phyloP scores from a whole-genome alignment of 2,888 invertebrate species.

The Yponomeuta cagnagella region DNA sequence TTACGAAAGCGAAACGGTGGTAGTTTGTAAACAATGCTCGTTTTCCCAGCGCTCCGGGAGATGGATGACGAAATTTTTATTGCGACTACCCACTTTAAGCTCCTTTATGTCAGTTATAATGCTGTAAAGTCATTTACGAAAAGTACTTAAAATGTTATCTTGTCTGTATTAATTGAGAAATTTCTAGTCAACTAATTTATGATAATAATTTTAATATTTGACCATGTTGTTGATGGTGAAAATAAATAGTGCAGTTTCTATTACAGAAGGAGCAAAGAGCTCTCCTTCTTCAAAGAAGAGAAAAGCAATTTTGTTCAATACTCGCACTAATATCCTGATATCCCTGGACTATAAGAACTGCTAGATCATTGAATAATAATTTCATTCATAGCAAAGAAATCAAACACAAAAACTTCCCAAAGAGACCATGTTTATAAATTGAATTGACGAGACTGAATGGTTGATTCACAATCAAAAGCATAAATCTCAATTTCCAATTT shows the following conservation, averaged over 20 bases:
- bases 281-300: too few relatives aligned
- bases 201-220: background rate
- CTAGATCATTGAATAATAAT: background rate
- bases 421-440: background rate
- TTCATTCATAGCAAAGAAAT: background rate
- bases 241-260: too few relatives aligned
- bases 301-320: too few relatives aligned
- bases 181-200: too few relatives aligned
- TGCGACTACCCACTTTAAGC: constrained; percentile 23
- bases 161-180: too few relatives aligned
- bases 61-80: constrained; percentile 35
- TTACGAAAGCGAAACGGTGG: constrained; percentile 27
- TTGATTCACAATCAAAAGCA: constrained; percentile 1
- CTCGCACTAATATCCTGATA: too few relatives aligned
- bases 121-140: background rate
- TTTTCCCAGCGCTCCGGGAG: constrained; percentile 28
- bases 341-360: too few relatives aligned
- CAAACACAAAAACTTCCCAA: background rate
- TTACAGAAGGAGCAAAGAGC: too few relatives aligned
- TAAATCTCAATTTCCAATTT: constrained; percentile 1
- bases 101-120: background rate
- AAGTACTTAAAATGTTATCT: background rate
- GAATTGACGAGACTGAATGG: background rate
- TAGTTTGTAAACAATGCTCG: constrained; percentile 29
- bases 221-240: background rate